These are phyloP conservation scores for Plagodis dolabraria DNA, from an alignment of 2,888 invertebrate genomes.

Conservation along the genomic window DNA sequence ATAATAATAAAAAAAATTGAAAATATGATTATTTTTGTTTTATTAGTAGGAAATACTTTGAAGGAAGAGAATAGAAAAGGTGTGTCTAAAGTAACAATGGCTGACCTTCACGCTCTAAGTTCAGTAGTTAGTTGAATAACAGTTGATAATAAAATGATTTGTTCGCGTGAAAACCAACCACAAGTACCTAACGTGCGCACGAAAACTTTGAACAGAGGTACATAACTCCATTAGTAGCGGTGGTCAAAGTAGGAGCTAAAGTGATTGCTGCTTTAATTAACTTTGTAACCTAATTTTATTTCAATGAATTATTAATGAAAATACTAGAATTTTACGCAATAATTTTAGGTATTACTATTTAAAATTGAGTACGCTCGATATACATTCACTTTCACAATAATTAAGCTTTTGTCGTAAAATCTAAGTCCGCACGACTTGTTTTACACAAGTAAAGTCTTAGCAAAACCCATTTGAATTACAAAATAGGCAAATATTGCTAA, in stretches of 20 bases:
- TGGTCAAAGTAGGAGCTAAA: no score
- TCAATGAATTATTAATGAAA: no score
- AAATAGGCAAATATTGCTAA: conserved; percentile 20
- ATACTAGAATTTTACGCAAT: no score
- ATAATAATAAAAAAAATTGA: conserved; percentile 64
- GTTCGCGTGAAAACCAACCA: conserved; percentile 27
- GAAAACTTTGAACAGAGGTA: conserved; percentile 20
- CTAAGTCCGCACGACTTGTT: conserved; percentile 10
- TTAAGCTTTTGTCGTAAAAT: conserved; percentile 5
- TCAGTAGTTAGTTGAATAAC: conserved; percentile 44
- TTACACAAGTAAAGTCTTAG: background rate
- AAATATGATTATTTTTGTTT: conserved; percentile 49
- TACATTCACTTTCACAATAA: conserved; percentile 14
- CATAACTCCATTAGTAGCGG: background rate
- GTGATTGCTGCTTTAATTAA: background rate
- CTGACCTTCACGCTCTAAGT: conserved; percentile 60
- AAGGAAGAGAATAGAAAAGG: conserved; percentile 45
- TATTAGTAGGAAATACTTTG: conserved; percentile 45
- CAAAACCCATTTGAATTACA: conserved; percentile 20
- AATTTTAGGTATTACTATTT: no score
- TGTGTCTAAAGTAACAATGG: conserved; percentile 55
- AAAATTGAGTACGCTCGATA: no score
- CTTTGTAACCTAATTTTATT: background rate
- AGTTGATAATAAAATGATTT: conserved; percentile 40
- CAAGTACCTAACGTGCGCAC: conserved; percentile 8